Evolutionary conservation across 2,797 vertebrate species (phyloP), one percentile per base, ranked within the genome.

Genomic region (Pangasius mekongensis): DNA sequence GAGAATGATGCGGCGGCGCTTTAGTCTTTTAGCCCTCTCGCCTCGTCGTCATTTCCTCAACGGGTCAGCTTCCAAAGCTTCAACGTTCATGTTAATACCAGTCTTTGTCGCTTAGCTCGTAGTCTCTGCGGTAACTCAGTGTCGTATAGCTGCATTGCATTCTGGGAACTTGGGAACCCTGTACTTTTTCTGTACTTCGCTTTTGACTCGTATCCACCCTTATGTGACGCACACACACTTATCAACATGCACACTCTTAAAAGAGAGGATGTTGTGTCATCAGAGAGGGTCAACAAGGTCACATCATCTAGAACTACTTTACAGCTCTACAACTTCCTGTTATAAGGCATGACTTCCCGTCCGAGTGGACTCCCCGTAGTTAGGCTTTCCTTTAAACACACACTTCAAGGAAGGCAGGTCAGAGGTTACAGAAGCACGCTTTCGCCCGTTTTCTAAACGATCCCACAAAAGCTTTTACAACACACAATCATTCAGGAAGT

Each of bases 311-410:
- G 86, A 90, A 87, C 89, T 84, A 83, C 73, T 87, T 86, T 87
- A 82, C 85, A 91, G 86, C 88, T 80, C 88, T 87, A 92, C 91
- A 90, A 92, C 92, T 91, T 93, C 92, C 91, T 88, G 60, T 83
- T 85, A 76, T 77, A 80, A 85, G 27, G 78, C 90, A 87, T 39
- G 82, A 85, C 84, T 91, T 92, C 92, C 92, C 91, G 92, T 87
- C 69, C 52, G 85, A 84, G 87, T 33, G 85, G 85, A 60, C 84
- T 82, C 83, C 81, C 84, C 8, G 27, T 60, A 71, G 86, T 83
- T 82, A 36, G 73, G 58, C 86, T 81, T 89, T 90, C 86, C 83
- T 82, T 86, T 82, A 64, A 83, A 84, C 62, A 62, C 60, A 58
- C 58, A 64, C 80, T 56, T 88, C 89, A 90, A 93, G 90, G 85